These are phyloP conservation scores for Trachymyrmex septentrionalis DNA, from an alignment of 1,140 invertebrate species.

Conservation along the genomic window DNA sequence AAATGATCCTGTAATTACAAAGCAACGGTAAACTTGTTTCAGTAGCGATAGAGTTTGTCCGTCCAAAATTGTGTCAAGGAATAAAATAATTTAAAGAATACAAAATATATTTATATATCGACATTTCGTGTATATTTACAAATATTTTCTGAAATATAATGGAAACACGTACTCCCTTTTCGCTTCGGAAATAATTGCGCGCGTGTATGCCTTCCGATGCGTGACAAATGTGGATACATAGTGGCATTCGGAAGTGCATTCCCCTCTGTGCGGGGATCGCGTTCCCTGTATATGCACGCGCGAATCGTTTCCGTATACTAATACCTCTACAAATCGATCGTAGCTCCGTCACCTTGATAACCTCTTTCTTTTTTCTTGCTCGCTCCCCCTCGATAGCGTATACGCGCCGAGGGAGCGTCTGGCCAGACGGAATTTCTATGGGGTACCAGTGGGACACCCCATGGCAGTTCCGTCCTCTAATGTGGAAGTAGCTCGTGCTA, in stretches of 20 bases:
- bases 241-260: constrained; percentile 50
- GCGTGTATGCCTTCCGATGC: constrained; percentile 19
- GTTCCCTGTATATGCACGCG: neutral
- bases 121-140: neutral
- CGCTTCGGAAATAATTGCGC: constrained; percentile 8
- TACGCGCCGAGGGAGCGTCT: constrained; percentile 73
- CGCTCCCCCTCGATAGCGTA: constrained; percentile 49
- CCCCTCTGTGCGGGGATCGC: constrained; percentile 44
- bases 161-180: neutral
- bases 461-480: constrained; percentile 79
- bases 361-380: constrained; percentile 67
- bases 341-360: constrained; percentile 75
- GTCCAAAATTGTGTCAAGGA: neutral
- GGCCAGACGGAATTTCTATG: constrained; percentile 81
- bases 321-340: constrained; percentile 72
- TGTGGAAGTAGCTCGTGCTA: constrained; percentile 85
- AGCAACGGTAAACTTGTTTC: neutral
- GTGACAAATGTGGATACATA: constrained; percentile 54
- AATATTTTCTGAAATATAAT: constrained; percentile 15
- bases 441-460: constrained; percentile 74
- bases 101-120: neutral
- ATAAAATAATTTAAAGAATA: neutral
- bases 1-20: neutral
- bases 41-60: neutral
- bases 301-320: constrained; percentile 63